Evolutionary conservation across 2,888 invertebrate genomes (phyloP), one percentile per base, ranked within the genome.

Genomic region (Sarcophaga rosellei): DNA sequence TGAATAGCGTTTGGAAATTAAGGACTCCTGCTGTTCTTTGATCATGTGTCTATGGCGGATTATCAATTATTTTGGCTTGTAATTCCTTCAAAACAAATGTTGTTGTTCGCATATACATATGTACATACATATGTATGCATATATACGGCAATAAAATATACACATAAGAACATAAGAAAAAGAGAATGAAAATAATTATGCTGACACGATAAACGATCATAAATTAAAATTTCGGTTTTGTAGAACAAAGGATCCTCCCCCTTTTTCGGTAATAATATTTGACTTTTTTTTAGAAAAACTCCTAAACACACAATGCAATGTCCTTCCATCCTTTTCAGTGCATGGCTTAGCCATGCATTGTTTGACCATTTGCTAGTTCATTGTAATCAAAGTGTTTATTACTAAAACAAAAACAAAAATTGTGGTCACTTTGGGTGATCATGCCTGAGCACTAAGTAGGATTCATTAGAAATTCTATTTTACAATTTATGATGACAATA

Each of bases 11-110:
- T 47, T 47, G 3, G 45, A 59, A 44, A 57, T 70, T 35, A 63
- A 61, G 21, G 80, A 81, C 73, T 81, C 83, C 86, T 77, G 86
- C 83, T 84, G 86, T 12, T 84, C 21, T 86, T 80, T 76, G 68
- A 72, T 79, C 65, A 70, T 81, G 81, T 82, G 78, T 68, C 76
- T 85, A 80, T 83, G 69, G 83, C 73, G 77, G 86, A 86, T 86
- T 86, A 86, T n/a, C 65, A 69, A 86, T 83, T 81, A 86, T 84
- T 81, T 84, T 66, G 81, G 69, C 77, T 77, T 83, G 86, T 84
- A 84, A 86, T 77, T 84, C 74, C 73, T 15, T 69, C 63, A 63
- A 83, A 86, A 83, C 86, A 84, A 86, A 86, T 86, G 83, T 73
- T 76, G 68, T 57, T 78, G 73, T 83, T 78, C 35, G 35, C 8